These are phyloP conservation scores for Drosophila quinaria DNA, from an alignment of 2,888 invertebrate genomes.

Conservation along the genomic window DNA sequence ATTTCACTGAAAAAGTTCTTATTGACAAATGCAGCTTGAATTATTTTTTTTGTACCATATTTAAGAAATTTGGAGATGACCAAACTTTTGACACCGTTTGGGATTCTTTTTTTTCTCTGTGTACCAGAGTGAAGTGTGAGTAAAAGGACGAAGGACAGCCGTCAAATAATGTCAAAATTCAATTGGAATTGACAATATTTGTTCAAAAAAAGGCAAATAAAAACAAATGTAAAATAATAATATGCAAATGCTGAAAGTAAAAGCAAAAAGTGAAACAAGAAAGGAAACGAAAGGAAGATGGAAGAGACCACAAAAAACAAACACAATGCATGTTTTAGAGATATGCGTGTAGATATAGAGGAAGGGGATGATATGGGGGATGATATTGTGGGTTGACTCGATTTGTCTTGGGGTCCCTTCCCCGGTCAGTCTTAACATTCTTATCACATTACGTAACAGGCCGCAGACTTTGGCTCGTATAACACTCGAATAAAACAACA, in stretches of 20 bases:
- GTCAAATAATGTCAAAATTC: conserved; percentile 73
- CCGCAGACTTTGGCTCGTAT: conserved; percentile 77
- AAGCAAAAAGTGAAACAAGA: conserved; percentile 25
- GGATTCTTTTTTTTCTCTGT: no score
- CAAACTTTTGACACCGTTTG: no score
- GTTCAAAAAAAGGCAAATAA: conserved; percentile 58
- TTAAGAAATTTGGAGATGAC: no score
- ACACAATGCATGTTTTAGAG: conserved; percentile 23
- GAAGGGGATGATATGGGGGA: conserved; percentile 26
- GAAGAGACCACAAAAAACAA: conserved; percentile 24
- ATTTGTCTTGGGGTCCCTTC: neutral
- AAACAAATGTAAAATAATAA: conserved; percentile 75
- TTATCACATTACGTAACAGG: conserved; percentile 79
- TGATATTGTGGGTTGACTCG: conserved; percentile 25
- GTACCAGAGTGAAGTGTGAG: no score
- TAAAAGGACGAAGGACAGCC: neutral
- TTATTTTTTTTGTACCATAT: no score
- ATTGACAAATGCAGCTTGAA: no score
- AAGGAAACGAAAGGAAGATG: neutral
- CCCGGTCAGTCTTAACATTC: conserved; percentile 46
- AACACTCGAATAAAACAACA: conserved; percentile 43
- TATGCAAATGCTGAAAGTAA: conserved; percentile 65
- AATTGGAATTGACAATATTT: conserved; percentile 68
- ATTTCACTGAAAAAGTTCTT: no score
- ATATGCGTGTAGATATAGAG: neutral